A percentile compares a stretch with the other conserved stretches of the same genome.
These are phyloP conservation scores for Melanchra persicariae DNA, from an alignment of 2,888 invertebrate genomes.

Conservation along the genomic window DNA sequence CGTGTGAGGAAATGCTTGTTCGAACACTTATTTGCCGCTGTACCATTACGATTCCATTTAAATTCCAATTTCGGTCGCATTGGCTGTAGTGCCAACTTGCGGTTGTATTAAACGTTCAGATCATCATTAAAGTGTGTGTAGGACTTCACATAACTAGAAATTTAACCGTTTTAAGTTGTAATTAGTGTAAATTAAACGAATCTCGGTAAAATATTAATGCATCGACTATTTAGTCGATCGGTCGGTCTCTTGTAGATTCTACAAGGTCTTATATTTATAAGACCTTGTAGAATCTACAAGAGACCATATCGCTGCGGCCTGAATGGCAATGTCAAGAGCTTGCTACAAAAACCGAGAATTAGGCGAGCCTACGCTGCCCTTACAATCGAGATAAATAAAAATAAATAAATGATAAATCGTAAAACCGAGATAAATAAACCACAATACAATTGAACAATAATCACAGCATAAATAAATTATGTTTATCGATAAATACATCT, in stretches of 20 bases:
- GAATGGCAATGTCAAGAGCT: slow-evolving; percentile 59
- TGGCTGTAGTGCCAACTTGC: slow-evolving; percentile 25
- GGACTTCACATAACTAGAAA: slow-evolving; percentile 12
- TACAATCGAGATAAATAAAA: slow-evolving; percentile 55
- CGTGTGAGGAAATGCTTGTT: slow-evolving; percentile 43
- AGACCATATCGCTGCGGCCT: slow-evolving; percentile 41
- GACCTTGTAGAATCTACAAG: slow-evolving; percentile 35
- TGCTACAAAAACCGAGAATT: slow-evolving; percentile 55
- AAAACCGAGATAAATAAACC: slow-evolving; percentile 77
- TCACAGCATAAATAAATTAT: slow-evolving; percentile 68
- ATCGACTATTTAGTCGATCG: no score
- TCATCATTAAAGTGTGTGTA: slow-evolving; percentile 25
- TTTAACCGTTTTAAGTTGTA: slow-evolving; percentile 19
- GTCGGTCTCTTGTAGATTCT: no score
- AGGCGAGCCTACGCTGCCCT: slow-evolving; percentile 40
- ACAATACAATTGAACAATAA: slow-evolving; percentile 75
- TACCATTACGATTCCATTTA: slow-evolving; percentile 64
- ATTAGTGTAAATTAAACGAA: slow-evolving; percentile 21
- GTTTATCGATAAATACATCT: slow-evolving; percentile 75
- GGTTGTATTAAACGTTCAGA: slow-evolving; percentile 31
- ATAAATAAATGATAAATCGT: slow-evolving; percentile 74
- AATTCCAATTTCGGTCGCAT: slow-evolving; percentile 60
- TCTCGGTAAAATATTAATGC: slow-evolving; percentile 23
- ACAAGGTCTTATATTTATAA: no score
- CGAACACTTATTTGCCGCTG: slow-evolving; percentile 58